Base-by-base conservation (phyloP, 2,113 vertebrate species). In the Megaleporinus macrocephalus region DNA sequence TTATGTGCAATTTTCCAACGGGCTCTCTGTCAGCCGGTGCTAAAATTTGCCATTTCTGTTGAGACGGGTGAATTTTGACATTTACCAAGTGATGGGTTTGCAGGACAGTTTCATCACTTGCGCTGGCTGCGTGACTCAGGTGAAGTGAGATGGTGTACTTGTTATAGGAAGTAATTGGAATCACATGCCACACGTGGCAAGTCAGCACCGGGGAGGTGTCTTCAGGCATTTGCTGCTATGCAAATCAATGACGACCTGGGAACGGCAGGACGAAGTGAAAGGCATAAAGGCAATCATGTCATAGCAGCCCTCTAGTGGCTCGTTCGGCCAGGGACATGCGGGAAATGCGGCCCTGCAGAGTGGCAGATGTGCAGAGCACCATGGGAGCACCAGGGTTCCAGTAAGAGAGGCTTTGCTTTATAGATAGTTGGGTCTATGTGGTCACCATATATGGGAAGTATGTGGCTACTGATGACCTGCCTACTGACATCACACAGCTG, bases 1-100 rank as follows among this genome's bases (percentile, higher is more conserved):
- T 91, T 90, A 91, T 76, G 82, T 65, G 80, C 78, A 81, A 78
- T 83, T 62, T 73, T 84, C 80, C 73, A 47, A 57, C 63, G 78
- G n/a, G 73, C 76, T 82, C 78, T 86, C 87, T 79, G 86, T 87
- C 88, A 88, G 72, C 76, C 83, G 85, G 85, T 87, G 86, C 84
- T 83, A 87, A 86, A 53, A 70, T 84, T 71, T 87, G 57, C 86
- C 85, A 86, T 85, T 84, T 82, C 85, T 87, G 76, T 68, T 68
- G 65, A 33, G 65, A 68, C 12, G 30, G 65, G 16, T 76, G 44
- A 16, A 76, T 70, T 47, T 57, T 29, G 72, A 24, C 44, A 76
- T 76, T 26, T 16, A n/a, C 73, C 6, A n/a, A 18, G 22, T 70
- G 33, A 69, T 41, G 10, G 61, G 44, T 36, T 82, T 51, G 36